Conservation (phyloP, 2,797 vertebrate species). For the Bradypodion ventrale region DNA sequence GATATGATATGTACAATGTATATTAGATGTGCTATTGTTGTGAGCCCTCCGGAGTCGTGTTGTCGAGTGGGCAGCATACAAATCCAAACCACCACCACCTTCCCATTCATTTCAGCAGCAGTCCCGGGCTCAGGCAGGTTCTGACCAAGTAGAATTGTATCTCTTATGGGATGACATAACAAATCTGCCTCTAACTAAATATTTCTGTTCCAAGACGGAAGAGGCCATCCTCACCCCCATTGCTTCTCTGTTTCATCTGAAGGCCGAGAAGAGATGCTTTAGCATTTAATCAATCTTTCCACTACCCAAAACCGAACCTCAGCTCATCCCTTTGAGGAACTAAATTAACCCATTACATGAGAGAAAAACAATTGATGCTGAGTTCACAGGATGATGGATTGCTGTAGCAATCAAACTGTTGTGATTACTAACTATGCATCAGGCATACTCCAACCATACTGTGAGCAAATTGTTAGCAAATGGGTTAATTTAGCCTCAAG, state of each 20-base stretch:
- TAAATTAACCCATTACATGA: neutral
- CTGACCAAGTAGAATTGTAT: slow-evolving; percentile 1
- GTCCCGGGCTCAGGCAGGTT: neutral
- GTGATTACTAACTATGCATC: neutral
- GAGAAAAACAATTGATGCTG: neutral
- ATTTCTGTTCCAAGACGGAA: neutral
- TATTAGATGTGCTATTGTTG: too few relatives aligned
- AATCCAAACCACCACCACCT: too few relatives aligned
- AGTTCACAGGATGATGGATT: neutral
- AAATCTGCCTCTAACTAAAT: neutral
- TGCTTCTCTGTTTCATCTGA: neutral
- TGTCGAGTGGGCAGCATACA: too few relatives aligned
- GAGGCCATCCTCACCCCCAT: neutral
- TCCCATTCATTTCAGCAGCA: neutral
- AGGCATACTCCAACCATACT: rapidly evolving
- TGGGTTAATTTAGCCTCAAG: slow-evolving; percentile 36
- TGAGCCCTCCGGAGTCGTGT: too few relatives aligned
- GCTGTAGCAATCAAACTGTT: neutral
- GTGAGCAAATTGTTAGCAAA: neutral
- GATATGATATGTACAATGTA: too few relatives aligned
- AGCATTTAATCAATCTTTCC: neutral
- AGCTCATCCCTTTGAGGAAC: rapidly evolving
- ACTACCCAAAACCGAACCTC: rapidly evolving
- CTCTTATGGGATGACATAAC: rapidly evolving
- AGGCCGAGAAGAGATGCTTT: rapidly evolving